A percentile compares a stretch with the other conserved stretches of the same genome.
phyloP scores from a whole-genome alignment of 2,797 vertebrate species.

The Serranus cabrilla region DNA sequence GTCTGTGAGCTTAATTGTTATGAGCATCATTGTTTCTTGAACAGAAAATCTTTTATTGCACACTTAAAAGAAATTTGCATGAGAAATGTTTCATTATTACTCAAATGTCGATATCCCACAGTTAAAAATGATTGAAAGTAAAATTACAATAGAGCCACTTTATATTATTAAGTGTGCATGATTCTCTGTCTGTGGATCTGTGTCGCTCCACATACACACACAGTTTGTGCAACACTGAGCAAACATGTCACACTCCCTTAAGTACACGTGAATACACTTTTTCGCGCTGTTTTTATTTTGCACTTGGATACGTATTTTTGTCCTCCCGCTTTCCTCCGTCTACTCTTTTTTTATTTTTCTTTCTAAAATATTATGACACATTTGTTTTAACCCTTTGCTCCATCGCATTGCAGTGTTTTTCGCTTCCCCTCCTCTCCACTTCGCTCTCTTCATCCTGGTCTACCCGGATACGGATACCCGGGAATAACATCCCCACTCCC shows the following conservation, averaged over 20 bases:
- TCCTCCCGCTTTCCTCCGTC: conserved; percentile 20
- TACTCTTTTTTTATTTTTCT: conserved; percentile 48
- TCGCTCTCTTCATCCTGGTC: conserved; percentile 81
- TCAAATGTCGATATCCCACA: background rate
- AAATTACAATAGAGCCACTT: conserved; percentile 8
- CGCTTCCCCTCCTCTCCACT: conserved; percentile 67
- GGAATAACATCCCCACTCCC: conserved; percentile 85
- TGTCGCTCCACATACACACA: conserved; percentile 30
- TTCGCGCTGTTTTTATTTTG: conserved; percentile 39
- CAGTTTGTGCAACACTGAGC: conserved; percentile 56
- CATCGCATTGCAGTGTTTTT: conserved; percentile 80
- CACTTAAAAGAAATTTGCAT: background rate
- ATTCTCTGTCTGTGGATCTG: conserved; percentile 22
- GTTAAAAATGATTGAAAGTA: background rate
- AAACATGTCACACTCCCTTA: conserved; percentile 60
- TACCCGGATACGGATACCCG: conserved; percentile 87
- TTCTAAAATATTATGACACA: conserved; percentile 60
- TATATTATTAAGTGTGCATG: conserved; percentile 15
- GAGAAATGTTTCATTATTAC: conserved; percentile 1
- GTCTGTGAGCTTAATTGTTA: conserved; percentile 23
- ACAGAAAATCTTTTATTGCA: conserved; percentile 8
- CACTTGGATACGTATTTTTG: conserved; percentile 38
- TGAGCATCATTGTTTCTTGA: background rate
- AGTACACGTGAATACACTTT: conserved; percentile 62
- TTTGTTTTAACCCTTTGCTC: conserved; percentile 78